Base-by-base conservation (phyloP, 2,888 invertebrate genomes). In the Euzetes globulus region DNA sequence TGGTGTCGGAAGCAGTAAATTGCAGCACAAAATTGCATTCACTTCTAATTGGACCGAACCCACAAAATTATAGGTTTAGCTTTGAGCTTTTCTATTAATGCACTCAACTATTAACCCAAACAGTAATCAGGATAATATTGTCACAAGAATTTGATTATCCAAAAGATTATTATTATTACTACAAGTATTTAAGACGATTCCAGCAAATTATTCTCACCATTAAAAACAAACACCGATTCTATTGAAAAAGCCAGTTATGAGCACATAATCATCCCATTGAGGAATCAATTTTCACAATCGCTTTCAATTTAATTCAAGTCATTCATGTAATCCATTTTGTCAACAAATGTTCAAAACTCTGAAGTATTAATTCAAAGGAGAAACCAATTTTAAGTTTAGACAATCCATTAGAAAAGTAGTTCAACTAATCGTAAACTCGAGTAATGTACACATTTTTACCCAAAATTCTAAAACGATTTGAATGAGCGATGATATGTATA, bases 41-140 rank as follows among this genome's bases (percentile, higher is more conserved):
- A 47, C 45, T 47, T 47, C 45, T 70, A 70, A 70, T 70, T 70
- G 70, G 70, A 47, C 70, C 70, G 1, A 70, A 47, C 70, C 70
- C 70, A 22, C 70, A 22, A 70, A 70, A 70, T 70, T 70, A 70
- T 70, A 70, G 70, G 70, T 70, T 70, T 70, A 70, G 45, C 47
- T 70, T 70, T 63, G 45, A 19, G 25, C 70, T 70, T 68, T 70
- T 70, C 70, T 70, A 70, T 47, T 41, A 70, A 70, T 70, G 70
- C 70, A 70, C 45, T 70, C 70, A 70, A 70, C 70, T 70, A 70
- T 70, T 45, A 70, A 70, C 47, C 15, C 17, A 70, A 65, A 70
- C 13, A 70, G 41, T 22, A 25, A 70, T 70, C 19, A 45, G 70
- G 47, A 70, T 70, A 70, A 41, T 70, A 47, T 45, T 70, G 70